A percentile compares a stretch with the other conserved stretches of the same genome.
These are phyloP conservation scores for Liasis olivaceus DNA, from an alignment of 2,797 vertebrate species.

Conservation along the genomic window DNA sequence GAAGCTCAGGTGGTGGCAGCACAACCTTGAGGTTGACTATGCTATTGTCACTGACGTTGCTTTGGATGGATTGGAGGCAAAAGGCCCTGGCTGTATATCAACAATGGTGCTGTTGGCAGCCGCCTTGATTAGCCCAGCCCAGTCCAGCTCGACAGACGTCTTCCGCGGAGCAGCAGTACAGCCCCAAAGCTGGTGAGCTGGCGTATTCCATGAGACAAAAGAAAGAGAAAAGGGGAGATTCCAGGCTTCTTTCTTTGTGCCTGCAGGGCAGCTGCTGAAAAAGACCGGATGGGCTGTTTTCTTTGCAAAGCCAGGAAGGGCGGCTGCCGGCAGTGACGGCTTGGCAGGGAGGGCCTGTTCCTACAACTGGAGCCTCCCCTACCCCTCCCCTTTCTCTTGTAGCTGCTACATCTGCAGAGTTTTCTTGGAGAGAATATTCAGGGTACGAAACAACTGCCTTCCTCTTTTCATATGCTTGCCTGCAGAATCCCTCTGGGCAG, in stretches of 20 bases:
- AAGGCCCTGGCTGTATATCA: background rate
- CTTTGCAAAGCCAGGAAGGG: background rate
- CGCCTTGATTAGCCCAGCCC: background rate
- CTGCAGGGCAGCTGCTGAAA: background rate
- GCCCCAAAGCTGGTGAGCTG: background rate
- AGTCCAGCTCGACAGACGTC: background rate
- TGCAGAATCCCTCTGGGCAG: background rate
- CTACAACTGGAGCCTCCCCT: background rate
- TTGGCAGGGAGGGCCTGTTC: background rate
- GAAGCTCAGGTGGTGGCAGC: background rate
- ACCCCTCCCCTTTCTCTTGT: background rate
- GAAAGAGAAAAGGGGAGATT: background rate
- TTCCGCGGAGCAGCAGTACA: background rate
- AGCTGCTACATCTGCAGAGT: background rate
- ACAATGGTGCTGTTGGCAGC: background rate
- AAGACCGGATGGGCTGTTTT: background rate
- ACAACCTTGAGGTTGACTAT: background rate
- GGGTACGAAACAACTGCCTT: background rate
- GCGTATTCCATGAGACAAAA: background rate
- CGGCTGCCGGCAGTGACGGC: constrained; percentile 14
- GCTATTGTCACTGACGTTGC: background rate
- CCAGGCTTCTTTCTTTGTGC: no score
- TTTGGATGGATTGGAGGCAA: background rate
- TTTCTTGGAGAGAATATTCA: background rate
- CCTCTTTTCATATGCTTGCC: background rate